A percentile compares a stretch with the other conserved stretches of the same genome.
Evolutionary conservation across 1,140 invertebrate genomes (phyloP).

Genomic region (Oryctes rhinoceros): DNA sequence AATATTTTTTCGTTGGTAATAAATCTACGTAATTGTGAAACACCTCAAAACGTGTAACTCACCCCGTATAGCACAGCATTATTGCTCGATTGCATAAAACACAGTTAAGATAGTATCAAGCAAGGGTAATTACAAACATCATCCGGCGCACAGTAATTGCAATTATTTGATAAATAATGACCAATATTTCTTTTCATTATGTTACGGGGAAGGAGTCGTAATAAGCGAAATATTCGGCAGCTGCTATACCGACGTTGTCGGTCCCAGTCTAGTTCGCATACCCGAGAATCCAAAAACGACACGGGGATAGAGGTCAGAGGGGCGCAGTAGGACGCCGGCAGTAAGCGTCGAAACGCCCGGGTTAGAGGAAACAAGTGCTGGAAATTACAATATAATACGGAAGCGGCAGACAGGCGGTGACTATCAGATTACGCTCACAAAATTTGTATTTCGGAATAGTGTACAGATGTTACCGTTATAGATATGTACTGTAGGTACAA

Average conservation of each 20-base stretch:
- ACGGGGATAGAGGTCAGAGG: no score
- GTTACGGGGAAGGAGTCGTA: background rate
- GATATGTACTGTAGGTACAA: no score
- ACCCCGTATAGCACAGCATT: no score
- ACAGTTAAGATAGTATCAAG: background rate
- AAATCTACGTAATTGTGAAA: no score
- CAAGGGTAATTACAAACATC: slow-evolving; percentile 1
- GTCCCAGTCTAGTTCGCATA: background rate
- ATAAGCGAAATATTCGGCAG: slow-evolving; percentile 18
- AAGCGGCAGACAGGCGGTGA: background rate
- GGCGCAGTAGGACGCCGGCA: background rate
- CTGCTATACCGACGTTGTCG: background rate
- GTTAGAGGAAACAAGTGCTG: slow-evolving; percentile 6
- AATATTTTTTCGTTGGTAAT: no score
- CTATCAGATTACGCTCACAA: background rate
- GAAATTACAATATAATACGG: slow-evolving; percentile 27
- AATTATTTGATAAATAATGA: slow-evolving; percentile 26
- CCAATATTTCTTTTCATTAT: slow-evolving; percentile 37
- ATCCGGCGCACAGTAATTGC: slow-evolving; percentile 19
- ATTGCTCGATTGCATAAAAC: background rate
- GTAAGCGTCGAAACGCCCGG: background rate
- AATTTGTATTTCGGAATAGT: no score
- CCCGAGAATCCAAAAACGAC: no score
- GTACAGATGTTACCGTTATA: no score
- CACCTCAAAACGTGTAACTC: no score